Evolutionary conservation across 1,140 invertebrate species (phyloP), one percentile per base, ranked within the genome.

Genomic region (Archivesica marissinica): DNA sequence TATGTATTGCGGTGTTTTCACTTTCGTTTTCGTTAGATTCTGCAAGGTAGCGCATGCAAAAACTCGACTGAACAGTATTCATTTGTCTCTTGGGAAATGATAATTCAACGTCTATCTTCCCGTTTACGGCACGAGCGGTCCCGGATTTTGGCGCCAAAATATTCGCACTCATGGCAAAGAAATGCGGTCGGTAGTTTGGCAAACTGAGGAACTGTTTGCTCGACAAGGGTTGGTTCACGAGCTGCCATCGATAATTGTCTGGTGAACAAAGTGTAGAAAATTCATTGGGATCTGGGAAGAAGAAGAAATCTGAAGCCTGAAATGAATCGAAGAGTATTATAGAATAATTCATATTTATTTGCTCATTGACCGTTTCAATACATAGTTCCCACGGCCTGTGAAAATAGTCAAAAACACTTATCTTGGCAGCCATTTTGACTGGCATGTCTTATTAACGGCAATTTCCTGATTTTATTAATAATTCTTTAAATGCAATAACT

Each of bases 201-300:
- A 72, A 15, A 17, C 35, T 66, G 0, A 80, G 52, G 38, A 74
- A 86, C 54, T 80, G 47, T 38, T 76, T 50, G 41, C 66, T 72
- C 2, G 76, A 61, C 11, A 59, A 20, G 9, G 85, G 44, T 61
- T 72, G 35, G 9, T 61, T 56, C 15, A 86, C 47, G 11, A 86
- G 52, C 66, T 86, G 85, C 85, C 85, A 86, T 39, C 41, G 64
- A 30, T 50, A 72, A 54, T 86, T 30, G 23, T 75, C 68, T 61
- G 85, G 85, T 0, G 33, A 41, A 66, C 85, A 86, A 33, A 66
- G 50, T 0, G 39, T 59, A 1, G 50, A 15, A 39, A 86, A 80
- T 6, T 66, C 59, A 50, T 80, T 56, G 3, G 85, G 85, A 39
- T 86, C 77, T 9, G 75, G 72, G 2, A 86, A 33, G 50, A 86